These are phyloP conservation scores for Ceratina japonica DNA, from an alignment of 1,140 invertebrate genomes.

Conservation along the genomic window DNA sequence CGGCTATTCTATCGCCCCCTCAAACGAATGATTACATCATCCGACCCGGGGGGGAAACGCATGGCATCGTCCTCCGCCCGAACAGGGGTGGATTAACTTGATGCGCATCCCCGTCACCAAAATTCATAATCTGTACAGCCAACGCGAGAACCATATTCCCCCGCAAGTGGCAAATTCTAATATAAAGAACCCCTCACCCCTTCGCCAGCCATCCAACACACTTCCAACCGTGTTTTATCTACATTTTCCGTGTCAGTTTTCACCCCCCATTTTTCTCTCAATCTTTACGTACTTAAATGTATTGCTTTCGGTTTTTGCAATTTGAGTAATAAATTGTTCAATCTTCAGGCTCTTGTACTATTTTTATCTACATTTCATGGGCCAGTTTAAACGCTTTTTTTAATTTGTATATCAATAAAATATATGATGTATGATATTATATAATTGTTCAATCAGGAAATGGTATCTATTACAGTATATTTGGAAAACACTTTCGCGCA, in stretches of 20 bases:
- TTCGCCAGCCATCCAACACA: conserved; percentile 5
- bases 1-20: conserved; percentile 62
- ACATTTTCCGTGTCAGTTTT: background rate
- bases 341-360: no score
- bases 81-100: conserved; percentile 60
- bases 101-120: conserved; percentile 60
- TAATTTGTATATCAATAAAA: no score
- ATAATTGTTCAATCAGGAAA: no score
- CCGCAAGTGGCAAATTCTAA: conserved; percentile 40
- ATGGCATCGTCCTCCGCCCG: conserved; percentile 58
- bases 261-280: background rate
- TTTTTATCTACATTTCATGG: no score
- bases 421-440: no score
- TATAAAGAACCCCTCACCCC: conserved; percentile 20
- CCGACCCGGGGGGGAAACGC: conserved; percentile 38
- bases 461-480: no score
- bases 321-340: no score
- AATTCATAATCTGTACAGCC: conserved; percentile 60
- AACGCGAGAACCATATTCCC: conserved; percentile 42
- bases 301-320: background rate
- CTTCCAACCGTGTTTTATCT: background rate
- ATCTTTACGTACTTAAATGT: background rate
- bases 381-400: no score
- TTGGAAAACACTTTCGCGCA: background rate
- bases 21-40: conserved; percentile 71